Conservation (phyloP, 35 echinoderm and acorn worm species). For the Lytechinus pictus region DNA sequence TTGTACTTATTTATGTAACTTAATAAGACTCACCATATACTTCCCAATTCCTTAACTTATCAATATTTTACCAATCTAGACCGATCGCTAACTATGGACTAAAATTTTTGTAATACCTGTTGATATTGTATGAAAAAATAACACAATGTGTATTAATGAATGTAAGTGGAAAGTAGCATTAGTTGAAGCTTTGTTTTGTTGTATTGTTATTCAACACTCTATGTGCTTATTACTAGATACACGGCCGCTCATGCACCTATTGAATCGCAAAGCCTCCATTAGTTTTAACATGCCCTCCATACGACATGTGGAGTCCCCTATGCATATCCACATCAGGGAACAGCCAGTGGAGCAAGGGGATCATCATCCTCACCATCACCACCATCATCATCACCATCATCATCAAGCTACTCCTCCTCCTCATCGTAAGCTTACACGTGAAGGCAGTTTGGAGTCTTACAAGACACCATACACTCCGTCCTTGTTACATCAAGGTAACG, state of each 20-base stretch:
- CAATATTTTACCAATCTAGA: background rate
- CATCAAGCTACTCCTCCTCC: background rate
- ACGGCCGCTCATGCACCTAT: constrained; percentile 32
- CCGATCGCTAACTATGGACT: background rate
- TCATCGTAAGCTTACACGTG: background rate
- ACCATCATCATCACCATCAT: background rate
- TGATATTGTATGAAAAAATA: background rate
- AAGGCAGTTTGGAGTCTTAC: background rate
- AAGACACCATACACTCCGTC: background rate
- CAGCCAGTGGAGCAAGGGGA: background rate
- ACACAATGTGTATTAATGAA: background rate
- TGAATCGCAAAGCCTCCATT: constrained; percentile 52
- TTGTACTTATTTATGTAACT: no score
- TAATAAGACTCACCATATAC: background rate
- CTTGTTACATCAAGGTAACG: background rate
- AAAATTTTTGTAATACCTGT: background rate
- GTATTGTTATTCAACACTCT: background rate
- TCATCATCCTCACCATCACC: background rate
- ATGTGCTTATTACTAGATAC: constrained; percentile 22
- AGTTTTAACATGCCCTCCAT: constrained; percentile 47
- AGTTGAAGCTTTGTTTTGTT: background rate
- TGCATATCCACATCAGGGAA: background rate
- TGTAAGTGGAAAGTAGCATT: background rate
- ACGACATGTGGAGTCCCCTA: constrained; percentile 32
- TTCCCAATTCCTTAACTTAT: background rate